These are phyloP conservation scores for Ivindomyrus marchei DNA, from an alignment of 2,113 vertebrate species.

Conservation along the genomic window DNA sequence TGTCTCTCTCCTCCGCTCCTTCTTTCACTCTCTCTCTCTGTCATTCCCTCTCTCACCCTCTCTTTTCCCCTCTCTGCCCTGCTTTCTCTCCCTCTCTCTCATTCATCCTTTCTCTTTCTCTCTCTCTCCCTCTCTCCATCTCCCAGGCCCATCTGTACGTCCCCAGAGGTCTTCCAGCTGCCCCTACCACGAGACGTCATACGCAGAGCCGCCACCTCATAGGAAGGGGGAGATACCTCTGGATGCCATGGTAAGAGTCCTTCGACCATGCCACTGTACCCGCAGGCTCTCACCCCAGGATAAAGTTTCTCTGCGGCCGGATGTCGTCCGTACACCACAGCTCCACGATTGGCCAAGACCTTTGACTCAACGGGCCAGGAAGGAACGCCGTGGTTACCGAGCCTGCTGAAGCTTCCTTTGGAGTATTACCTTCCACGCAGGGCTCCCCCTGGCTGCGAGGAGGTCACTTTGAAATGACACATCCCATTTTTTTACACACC, in stretches of 20 bases:
- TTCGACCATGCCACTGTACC: neutral
- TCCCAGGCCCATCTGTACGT: slow-evolving; percentile 60
- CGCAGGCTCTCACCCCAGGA: neutral
- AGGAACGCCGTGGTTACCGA: neutral
- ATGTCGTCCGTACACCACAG: neutral
- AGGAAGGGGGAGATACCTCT: slow-evolving; percentile 73
- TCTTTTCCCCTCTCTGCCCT: neutral
- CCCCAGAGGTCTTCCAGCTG: slow-evolving; percentile 57
- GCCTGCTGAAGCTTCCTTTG: neutral
- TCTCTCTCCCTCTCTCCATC: neutral
- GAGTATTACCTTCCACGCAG: neutral
- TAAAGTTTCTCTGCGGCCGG: neutral
- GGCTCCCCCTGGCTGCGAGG: neutral
- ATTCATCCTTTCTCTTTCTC: neutral
- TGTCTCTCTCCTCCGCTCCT: neutral
- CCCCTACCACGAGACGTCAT: slow-evolving; percentile 57
- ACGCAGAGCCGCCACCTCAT: slow-evolving; percentile 65
- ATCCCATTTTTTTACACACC: neutral
- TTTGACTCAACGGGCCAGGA: neutral
- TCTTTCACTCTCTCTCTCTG: neutral
- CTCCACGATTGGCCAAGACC: neutral
- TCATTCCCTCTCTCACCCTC: neutral
- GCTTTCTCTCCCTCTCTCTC: neutral
- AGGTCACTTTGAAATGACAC: neutral
- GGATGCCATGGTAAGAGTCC: slow-evolving; percentile 76